A percentile compares a stretch with the other conserved stretches of the same genome.
Conservation (phyloP, 2,113 vertebrate species). For the Alethe castanea region DNA sequence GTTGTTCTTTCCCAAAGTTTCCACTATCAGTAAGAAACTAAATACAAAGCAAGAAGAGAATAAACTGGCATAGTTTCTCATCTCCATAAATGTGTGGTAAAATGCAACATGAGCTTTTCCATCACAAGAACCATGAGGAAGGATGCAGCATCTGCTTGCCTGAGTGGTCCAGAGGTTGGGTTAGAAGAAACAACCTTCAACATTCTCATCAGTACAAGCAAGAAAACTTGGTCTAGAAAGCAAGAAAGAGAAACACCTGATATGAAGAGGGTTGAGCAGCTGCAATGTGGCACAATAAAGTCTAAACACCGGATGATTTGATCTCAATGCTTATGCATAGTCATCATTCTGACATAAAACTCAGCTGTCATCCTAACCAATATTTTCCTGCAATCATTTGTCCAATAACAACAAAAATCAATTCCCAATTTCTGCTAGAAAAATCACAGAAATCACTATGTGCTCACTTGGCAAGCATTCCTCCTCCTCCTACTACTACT, state of each 20-base stretch:
- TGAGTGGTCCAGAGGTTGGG: background rate
- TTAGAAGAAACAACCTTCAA: background rate
- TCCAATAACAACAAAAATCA: background rate
- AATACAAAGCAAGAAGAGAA: background rate
- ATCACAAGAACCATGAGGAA: background rate
- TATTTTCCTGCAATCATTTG: background rate
- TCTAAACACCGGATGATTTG: background rate
- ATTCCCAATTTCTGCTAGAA: background rate
- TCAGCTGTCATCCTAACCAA: background rate
- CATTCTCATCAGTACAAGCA: background rate
- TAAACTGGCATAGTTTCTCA: background rate
- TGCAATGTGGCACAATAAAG: background rate
- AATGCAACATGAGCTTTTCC: background rate
- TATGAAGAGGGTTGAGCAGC: background rate
- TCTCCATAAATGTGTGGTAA: background rate
- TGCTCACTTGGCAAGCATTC: background rate
- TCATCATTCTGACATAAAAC: background rate
- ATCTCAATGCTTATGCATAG: background rate
- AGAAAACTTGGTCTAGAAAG: background rate
- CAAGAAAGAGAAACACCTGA: background rate
- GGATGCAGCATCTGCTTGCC: background rate
- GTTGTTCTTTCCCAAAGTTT: constrained; percentile 14
- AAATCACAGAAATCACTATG: background rate
- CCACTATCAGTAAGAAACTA: background rate
- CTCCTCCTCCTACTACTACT: background rate